Evolutionary conservation across 1,140 invertebrate genomes (phyloP), one percentile per base, ranked within the genome.

Genomic region (Bombus ignitus): DNA sequence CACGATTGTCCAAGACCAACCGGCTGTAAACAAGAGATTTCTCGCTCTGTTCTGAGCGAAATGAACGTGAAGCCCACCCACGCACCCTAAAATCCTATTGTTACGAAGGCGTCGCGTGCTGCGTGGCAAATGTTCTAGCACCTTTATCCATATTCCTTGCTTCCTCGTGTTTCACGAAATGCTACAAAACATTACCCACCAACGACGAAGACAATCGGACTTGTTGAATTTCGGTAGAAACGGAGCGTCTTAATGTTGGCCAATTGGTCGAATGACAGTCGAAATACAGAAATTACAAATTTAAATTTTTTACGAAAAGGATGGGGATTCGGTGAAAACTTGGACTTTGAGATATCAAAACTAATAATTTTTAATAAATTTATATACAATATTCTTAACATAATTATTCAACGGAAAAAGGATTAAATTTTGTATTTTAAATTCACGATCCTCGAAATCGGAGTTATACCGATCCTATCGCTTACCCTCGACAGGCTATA

Each of bases 21-120:
- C 71, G 83, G 70, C 87, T 90, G 90, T 91, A 91, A 91, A 91
- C 89, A 91, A 85, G 89, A 82, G 90, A 91, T 90, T 90, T 91
- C 87, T 87, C 87, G 89, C 87, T 53, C 47, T 88, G 89, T 90
- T 81, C 76, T 62, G 35, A 59, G 89, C 81, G 90, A 90, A 90
- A 90, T 91, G 88, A 90, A 88, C 90, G 81, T 74, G 68, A 71
- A 42, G 57, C 71, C 75, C 87, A 80, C 90, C 89, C 87, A 91
- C 90, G 89, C 90, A n/a, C 81, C 81, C 75, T 80, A 88, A 88
- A 70, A 81, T 90, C 74, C 90, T 88, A 91, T 91, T 91, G 90
- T 91, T 82, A 83, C 37, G 47, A 83, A 90, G 84, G 81, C 87
- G 89, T 90, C 84, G 84, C 89, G 90, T 91, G 84, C 89, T 90